Evolutionary conservation across 30 jellyfish, hydroid and myxozoan species (phyloP), one percentile per base, ranked within the genome.

Genomic region (Haliclystus octoradiatus): DNA sequence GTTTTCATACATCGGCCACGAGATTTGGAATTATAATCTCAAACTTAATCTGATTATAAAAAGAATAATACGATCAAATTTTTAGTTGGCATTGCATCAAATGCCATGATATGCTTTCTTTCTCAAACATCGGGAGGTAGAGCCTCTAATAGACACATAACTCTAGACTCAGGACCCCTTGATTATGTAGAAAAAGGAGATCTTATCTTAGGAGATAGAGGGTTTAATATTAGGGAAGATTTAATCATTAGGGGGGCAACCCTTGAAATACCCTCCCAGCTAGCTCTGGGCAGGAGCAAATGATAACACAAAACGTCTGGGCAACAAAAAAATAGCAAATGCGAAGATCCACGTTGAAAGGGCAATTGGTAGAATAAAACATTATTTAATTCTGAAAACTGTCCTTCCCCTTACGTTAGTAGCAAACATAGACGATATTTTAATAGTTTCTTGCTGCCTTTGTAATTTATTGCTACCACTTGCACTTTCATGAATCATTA

Each of bases 41-140:
- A 24, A 22, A 72, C 93, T 13, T 79, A 88, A 88, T 70, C 88
- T 19, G 93, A 74, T 12, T 68, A 82, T 40, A 82, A 82, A 63
- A 77, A 82, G 50, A 72, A 82, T 32, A 67, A 82, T 68, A 75
- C 85, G 31, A 12, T 82, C 34, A 70, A 60, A 23, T 62, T 52
- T 60, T 35, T 60, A 34, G 33, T 71, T 31, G 88, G 82, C 34
- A 63, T 60, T 14, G 49, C 80, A 23, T 87, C 93, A 61, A 62
- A 53, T 66, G 88, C 87, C 12, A 70, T 22, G 32, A 71, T 79
- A 2, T 70, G 33, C 32, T 79, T 14, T 33, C 32, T 68, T 13
- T 77, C 92, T 14, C 71, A 49, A 28, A 22, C 68, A 52, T 77
- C 33, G 34, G 79, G 86, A 12, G 81, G 93, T 23, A 65, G 93